Evolutionary conservation across 2,888 invertebrate genomes (phyloP).

Genomic region (Sympetrum striolatum): DNA sequence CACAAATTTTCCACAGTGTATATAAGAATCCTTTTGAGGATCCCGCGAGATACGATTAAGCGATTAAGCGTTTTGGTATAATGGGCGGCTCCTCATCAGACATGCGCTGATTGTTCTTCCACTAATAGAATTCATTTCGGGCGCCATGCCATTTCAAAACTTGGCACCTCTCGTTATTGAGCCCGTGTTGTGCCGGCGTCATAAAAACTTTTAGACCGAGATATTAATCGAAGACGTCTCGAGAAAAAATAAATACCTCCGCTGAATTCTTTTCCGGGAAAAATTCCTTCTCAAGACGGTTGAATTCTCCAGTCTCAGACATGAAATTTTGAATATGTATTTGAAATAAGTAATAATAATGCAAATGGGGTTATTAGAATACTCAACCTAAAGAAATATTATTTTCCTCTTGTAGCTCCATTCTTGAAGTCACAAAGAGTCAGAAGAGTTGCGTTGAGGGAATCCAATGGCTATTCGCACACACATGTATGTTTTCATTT

Average conservation of each 20-base stretch:
- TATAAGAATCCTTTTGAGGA: conserved; percentile 2
- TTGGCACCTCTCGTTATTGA: not conserved
- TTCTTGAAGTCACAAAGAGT: too few relatives aligned
- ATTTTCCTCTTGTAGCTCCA: too few relatives aligned
- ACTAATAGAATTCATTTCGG: not conserved
- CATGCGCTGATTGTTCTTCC: conserved; percentile 6
- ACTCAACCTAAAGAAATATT: too few relatives aligned
- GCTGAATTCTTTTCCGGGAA: not conserved
- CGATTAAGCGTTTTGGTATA: conserved; percentile 17
- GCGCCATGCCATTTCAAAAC: not conserved
- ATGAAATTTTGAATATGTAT: too few relatives aligned
- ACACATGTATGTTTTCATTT: too few relatives aligned
- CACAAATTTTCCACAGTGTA: not conserved
- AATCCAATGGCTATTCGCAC: too few relatives aligned
- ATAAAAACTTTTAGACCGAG: not conserved
- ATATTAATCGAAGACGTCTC: not conserved
- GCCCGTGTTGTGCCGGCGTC: not conserved
- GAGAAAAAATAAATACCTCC: not conserved
- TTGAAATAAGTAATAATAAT: too few relatives aligned
- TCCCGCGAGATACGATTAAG: not conserved
- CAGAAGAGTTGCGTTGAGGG: too few relatives aligned
- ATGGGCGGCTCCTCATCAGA: not conserved
- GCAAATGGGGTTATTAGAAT: not conserved
- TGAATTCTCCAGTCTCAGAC: not conserved
- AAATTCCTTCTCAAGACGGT: not conserved